phyloP scores from a whole-genome alignment of 2,797 vertebrate genomes.

The Sebastes cheni region DNA sequence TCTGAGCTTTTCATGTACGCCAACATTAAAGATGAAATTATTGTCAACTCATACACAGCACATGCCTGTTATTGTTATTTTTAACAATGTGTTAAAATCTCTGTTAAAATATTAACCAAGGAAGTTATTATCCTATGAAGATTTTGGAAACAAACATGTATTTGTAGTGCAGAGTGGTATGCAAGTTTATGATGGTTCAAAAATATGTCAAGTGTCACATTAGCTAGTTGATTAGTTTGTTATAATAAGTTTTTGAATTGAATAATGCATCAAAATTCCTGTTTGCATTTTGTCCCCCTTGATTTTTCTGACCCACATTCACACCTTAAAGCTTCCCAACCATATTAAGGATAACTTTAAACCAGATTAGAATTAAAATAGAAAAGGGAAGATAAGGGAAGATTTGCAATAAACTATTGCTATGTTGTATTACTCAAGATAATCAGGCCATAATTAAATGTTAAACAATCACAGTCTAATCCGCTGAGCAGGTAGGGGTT shows the following conservation, averaged over 20 bases:
- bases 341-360: background rate
- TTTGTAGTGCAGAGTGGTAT: background rate
- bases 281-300: background rate
- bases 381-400: background rate
- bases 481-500: background rate
- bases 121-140: background rate
- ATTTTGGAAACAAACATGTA: background rate
- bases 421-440: background rate
- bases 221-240: background rate
- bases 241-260: background rate
- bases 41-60: constrained; percentile 6
- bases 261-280: background rate
- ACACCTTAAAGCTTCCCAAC: background rate
- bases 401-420: background rate
- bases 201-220: background rate
- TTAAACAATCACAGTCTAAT: background rate
- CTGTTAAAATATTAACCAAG: background rate
- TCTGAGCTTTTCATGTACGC: constrained; percentile 13
- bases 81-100: constrained; percentile 13
- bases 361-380: background rate
- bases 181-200: background rate
- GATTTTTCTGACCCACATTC: background rate
- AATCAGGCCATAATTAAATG: background rate
- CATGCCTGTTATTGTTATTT: constrained; percentile 9
- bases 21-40: constrained; percentile 30